Evolutionary conservation across 1,140 invertebrate species (phyloP).

Genomic region (Galleria mellonella): DNA sequence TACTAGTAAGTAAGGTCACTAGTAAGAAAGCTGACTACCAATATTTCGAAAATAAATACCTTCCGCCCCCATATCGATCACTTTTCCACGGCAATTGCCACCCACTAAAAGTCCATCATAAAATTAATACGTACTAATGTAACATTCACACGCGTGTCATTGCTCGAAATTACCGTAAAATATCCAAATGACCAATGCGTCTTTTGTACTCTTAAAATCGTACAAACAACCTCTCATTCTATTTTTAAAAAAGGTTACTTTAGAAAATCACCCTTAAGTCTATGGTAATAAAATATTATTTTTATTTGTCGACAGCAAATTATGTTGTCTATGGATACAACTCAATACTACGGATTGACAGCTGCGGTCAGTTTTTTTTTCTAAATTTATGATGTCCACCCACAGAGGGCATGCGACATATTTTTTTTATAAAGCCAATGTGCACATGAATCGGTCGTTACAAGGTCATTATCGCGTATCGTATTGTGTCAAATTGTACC

Average conservation of each 20-base stretch:
- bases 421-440: constrained; percentile 7
- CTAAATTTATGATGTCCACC: constrained; percentile 45
- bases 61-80: constrained; percentile 34
- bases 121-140: constrained; percentile 52
- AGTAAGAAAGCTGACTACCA: too few relatives aligned
- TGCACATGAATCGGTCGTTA: constrained; percentile 13
- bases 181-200: constrained; percentile 34
- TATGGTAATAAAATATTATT: constrained; percentile 1
- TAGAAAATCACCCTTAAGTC: constrained; percentile 14
- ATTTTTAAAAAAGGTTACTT: too few relatives aligned
- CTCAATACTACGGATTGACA: constrained; percentile 53
- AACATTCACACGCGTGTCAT: constrained; percentile 43
- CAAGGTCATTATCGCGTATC: constrained; percentile 22
- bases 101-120: constrained; percentile 35
- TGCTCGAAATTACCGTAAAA: constrained; percentile 26
- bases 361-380: constrained; percentile 47
- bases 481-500: constrained; percentile 1
- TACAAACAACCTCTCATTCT: not conserved
- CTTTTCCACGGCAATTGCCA: constrained; percentile 57
- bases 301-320: not conserved
- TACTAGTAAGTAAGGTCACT: too few relatives aligned
- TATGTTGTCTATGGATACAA: constrained; percentile 28
- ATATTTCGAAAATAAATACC: constrained; percentile 2
- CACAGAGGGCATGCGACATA: constrained; percentile 23
- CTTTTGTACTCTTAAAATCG: too few relatives aligned